A percentile compares a stretch with the other conserved stretches of the same genome.
Evolutionary conservation across 2,113 vertebrate genomes (phyloP).

Genomic region (Poeciliopsis turrubarensis): DNA sequence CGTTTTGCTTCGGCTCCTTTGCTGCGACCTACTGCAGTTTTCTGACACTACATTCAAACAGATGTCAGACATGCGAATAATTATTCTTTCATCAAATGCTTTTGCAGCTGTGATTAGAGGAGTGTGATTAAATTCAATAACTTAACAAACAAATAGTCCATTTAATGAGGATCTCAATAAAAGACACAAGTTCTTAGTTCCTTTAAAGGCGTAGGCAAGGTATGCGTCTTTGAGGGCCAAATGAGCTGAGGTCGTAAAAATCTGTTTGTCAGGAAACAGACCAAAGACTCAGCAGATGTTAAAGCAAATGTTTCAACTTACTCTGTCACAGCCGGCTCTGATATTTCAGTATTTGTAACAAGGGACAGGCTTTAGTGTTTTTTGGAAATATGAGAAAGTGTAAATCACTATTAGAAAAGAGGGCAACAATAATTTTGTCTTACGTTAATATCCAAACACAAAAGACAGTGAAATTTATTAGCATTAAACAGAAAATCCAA

Average conservation of each 20-base stretch:
- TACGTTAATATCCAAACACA: too few relatives aligned
- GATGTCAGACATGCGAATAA: slow-evolving; percentile 20
- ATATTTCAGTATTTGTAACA: slow-evolving; percentile 9
- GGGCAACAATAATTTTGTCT: not conserved
- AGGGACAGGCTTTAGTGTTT: not conserved
- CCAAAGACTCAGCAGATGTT: slow-evolving; percentile 56
- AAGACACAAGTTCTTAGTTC: slow-evolving; percentile 14
- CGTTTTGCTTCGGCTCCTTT: slow-evolving; percentile 18
- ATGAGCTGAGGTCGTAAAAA: slow-evolving; percentile 54
- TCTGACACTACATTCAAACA: slow-evolving; percentile 10
- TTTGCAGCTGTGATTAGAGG: slow-evolving; percentile 47
- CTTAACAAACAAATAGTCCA: slow-evolving; percentile 50
- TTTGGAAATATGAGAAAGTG: not conserved
- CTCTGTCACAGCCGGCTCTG: slow-evolving; percentile 38
- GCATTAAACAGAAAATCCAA: too few relatives aligned
- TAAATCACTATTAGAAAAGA: not conserved
- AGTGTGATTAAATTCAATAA: slow-evolving; percentile 57
- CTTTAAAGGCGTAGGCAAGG: slow-evolving; percentile 49
- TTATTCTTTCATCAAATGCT: slow-evolving; percentile 24
- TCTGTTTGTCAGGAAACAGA: slow-evolving; percentile 59
- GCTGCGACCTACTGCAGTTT: not conserved
- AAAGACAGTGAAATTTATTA: too few relatives aligned
- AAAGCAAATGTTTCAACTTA: slow-evolving; percentile 48
- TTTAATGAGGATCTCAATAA: slow-evolving; percentile 36
- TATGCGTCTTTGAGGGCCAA: slow-evolving; percentile 47